Percentiles rank a stretch among this genome's conserved stretches.
Evolutionary conservation across 2,797 vertebrate genomes (phyloP).

Genomic region (Rhinella marina): DNA sequence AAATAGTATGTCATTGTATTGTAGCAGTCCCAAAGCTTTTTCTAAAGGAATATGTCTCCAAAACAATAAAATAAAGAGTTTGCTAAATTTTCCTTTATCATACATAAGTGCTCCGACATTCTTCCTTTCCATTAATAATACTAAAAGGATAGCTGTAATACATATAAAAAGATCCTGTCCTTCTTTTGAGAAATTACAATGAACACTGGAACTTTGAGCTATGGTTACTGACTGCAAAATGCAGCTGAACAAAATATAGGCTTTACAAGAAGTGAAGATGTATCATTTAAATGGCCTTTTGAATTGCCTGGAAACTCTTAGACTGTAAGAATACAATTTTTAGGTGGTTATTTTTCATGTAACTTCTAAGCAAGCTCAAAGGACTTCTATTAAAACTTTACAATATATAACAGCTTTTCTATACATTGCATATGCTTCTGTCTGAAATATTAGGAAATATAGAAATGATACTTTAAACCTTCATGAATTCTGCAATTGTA

Average conservation of each 20-base stretch:
- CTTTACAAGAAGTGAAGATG: slow-evolving; percentile 31
- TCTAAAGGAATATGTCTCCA: background rate
- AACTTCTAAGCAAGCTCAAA: slow-evolving; percentile 12
- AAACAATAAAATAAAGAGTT: background rate
- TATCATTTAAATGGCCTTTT: slow-evolving; percentile 26
- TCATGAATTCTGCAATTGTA: background rate
- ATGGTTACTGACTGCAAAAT: slow-evolving; percentile 16
- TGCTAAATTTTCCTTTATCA: slow-evolving; percentile 14
- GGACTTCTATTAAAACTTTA: background rate
- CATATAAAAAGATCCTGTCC: slow-evolving; percentile 6
- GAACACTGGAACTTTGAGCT: slow-evolving; percentile 14
- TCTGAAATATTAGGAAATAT: background rate
- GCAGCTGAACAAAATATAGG: background rate
- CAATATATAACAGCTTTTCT: background rate
- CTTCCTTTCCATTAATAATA: background rate
- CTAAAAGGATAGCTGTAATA: slow-evolving; percentile 4
- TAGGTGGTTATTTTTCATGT: slow-evolving; percentile 19
- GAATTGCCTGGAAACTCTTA: slow-evolving; percentile 19
- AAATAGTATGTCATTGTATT: background rate
- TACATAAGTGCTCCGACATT: background rate
- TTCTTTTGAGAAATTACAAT: slow-evolving; percentile 40
- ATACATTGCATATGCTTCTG: background rate
- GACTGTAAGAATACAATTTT: slow-evolving; percentile 9
- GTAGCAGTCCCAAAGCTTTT: background rate
- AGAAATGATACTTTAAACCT: background rate